Evolutionary conservation across 2,888 invertebrate genomes (phyloP), one percentile per base, ranked within the genome.

Genomic region (Cyclophora albipunctata): DNA sequence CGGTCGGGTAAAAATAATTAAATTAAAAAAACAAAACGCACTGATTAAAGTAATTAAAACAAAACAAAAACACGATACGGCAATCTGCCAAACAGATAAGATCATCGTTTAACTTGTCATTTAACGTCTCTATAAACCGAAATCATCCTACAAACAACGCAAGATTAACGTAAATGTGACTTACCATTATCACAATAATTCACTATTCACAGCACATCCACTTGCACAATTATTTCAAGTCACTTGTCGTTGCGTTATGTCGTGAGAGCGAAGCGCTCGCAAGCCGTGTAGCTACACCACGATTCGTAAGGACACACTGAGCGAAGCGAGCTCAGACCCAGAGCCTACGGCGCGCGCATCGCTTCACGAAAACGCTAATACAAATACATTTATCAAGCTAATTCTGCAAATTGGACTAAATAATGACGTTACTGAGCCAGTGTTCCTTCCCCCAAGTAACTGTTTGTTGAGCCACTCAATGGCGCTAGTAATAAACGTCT

Each of bases 331-430:
- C 54, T 52, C 48, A 56, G 59, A 60, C 64, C 67, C 66, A 67
- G 70, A 62, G 58, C 62, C 72, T 71, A 76, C 84, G 85, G 85
- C 85, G 85, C 86, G 87, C 86, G 87, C 87, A 86, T 71, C 73
- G 62, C 60, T 71, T 71, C 72, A 74, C 74, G 71, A 79, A 79
- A 83, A 82, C 80, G 72, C 75, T 80, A 85, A 84, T 84, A 84
- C 76, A 81, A 84, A 85, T 78, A 81, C 81, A 86, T 86, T 85
- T 84, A 84, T 84, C 82, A 81, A 71, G 77, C 78, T 84, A 85
- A 85, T 85, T 85, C 80, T 73, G 77, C 73, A 83, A 84, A 86
- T 85, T 85, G 83, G 78, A 83, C 81, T 83, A 82, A 85, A 84
- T 85, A 84, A 86, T 81, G 76, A 80, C 77, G 75, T 84, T 81